phyloP scores from a whole-genome alignment of 2,888 invertebrate genomes.

The Epinotia demarniana region DNA sequence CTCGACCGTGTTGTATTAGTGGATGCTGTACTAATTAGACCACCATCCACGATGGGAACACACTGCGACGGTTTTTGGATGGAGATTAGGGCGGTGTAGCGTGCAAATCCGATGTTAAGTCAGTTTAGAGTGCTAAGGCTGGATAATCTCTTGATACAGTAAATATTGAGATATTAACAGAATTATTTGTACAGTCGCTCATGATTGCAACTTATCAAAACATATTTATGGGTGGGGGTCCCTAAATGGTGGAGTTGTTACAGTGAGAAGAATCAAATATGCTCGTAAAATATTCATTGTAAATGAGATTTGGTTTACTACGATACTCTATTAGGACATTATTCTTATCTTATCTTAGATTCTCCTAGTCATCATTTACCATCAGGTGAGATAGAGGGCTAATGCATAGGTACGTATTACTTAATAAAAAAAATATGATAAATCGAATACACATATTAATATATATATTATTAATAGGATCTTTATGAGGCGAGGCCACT shows the following conservation, averaged over 20 bases:
- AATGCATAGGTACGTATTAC: no score
- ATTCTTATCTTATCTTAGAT: not conserved
- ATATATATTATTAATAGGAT: no score
- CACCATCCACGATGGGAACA: conserved; percentile 52
- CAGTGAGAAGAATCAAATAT: not conserved
- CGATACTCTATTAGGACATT: not conserved
- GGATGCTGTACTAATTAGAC: conserved; percentile 71
- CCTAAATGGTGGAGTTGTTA: not conserved
- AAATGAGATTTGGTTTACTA: not conserved
- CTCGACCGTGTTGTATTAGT: conserved; percentile 60
- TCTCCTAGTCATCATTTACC: no score
- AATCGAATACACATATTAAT: no score
- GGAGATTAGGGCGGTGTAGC: conserved; percentile 31
- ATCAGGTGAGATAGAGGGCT: no score
- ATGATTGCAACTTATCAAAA: not conserved
- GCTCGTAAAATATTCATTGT: not conserved
- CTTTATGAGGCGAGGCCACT: not conserved
- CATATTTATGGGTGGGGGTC: not conserved
- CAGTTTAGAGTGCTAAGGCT: conserved; percentile 1
- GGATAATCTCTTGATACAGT: not conserved
- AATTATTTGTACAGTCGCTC: not conserved
- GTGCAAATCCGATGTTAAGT: conserved; percentile 27
- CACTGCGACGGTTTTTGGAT: conserved; percentile 19
- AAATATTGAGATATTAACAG: not conserved
- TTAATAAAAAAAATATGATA: no score